Base-by-base conservation (phyloP, 2,888 invertebrate genomes). In the Cosmorhoe ocellata region DNA sequence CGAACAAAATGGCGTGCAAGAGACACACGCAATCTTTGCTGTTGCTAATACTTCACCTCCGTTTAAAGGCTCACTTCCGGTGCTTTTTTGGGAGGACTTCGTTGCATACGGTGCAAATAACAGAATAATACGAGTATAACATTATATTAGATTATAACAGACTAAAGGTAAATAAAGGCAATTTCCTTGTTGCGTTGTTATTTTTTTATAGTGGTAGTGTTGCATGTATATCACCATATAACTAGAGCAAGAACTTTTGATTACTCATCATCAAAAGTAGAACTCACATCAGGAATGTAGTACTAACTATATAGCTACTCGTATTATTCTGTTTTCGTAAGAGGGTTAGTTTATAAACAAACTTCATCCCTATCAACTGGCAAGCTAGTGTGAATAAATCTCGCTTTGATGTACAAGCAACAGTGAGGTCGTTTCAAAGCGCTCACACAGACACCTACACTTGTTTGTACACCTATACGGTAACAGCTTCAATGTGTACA, bases 1-100 rank as follows among this genome's bases (percentile, higher is more conserved):
- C 84, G 76, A 79, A 81, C 84, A 80, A 83, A 85, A 85, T 84
- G 79, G 82, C 84, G 76, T 76, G 81, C 81, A 83, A 80, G 78
- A 82, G 84, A 84, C 82, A 82, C 84, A 85, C 84, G 79, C 84
- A 83, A 87, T 79, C 79, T 79, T 79, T 68, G 75, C 69, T 66
- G 74, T 69, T 69, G 69, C 72, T 69, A 76, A 80, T 77, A 81
- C 67, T 76, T 74, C 67, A 73, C 74, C 74, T 76, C 69, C 77
- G 71, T 74, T 76, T 74, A 71, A 74, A 68, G 75, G 71, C 67
- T 67, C 74, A 24, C 7, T 76, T 71, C 64, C 55, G 58, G 59
- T 52, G 53, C 56, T 64, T 58, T n/a, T 51, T 42, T 36, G 27
- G 37, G 32, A 60, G 60, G 57, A 57, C 54, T 61, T 64, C 61